Evolutionary conservation across 2,113 vertebrate genomes (phyloP), one percentile per base, ranked within the genome.

Genomic region (Bambusicola thoracicus): DNA sequence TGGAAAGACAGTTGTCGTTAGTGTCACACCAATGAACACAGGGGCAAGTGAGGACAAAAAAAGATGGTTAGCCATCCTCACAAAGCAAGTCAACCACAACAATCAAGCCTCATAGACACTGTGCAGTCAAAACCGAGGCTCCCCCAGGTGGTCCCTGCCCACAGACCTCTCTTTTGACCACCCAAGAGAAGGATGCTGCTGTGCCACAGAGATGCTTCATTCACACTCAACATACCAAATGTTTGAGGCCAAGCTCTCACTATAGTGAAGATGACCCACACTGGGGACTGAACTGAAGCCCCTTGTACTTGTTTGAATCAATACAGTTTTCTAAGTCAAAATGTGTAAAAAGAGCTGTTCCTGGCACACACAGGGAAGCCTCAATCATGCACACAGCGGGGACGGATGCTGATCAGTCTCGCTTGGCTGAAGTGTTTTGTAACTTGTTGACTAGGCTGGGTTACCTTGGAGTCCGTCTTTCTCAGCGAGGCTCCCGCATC

Each of bases 381-480:
- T 72, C 85, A 75, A 44, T 53, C 82, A 75, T 38, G 56, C 82
- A 68, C 63, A 32, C 51, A 66, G 72, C 78, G 19, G 85, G 77
- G 62, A 61, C 0, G 8, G 85, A 73, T 40, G 84, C 87, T 44
- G 59, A 36, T 67, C 8, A 1, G 81, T 40, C 70, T 77, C 2
- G 0, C 83, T 74, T 13, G 16, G 73, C 55, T 72, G 56, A 72
- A 84, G 66, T 40, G 25, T 62, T 72, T 55, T 68, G 14, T 5
- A 21, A 56, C 62, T 30, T 48, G 44, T 24, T 78, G 75, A 41
- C 0, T 11, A 46, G 59, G 46, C 80, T 87, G 83, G 16, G 51
- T 98, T 97, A 99, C 99, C 98, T 98, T 98, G 97, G 98, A 98
- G 96, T 99, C 99, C 2, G 97, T 98, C 97, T 99, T 99, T 89